Conservation (phyloP, 2,113 vertebrate species). For the Proteles cristata region DNA sequence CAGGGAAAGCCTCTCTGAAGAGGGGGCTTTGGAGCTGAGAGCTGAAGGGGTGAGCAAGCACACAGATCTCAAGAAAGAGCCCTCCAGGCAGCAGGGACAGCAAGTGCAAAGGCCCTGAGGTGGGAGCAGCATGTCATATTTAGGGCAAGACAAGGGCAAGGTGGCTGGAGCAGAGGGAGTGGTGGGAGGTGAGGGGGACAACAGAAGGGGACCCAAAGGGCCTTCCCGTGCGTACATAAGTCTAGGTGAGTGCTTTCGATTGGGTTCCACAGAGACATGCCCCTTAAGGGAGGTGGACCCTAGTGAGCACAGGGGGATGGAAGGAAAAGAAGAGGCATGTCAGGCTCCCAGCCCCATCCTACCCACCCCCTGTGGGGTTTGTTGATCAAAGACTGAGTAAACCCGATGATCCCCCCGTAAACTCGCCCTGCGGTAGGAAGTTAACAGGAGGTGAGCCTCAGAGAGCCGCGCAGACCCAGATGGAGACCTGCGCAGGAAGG, state of each 20-base stretch:
- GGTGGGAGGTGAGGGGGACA: fast-evolving
- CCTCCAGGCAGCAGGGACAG: fast-evolving
- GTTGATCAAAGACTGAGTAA: not conserved
- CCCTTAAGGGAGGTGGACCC: not conserved
- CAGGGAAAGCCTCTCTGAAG: not conserved
- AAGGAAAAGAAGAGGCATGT: not conserved
- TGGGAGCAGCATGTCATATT: no score
- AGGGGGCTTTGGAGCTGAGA: not conserved
- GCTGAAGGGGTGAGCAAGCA: not conserved
- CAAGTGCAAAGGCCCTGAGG: not conserved
- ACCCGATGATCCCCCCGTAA: not conserved
- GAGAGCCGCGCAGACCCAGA: not conserved
- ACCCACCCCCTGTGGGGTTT: not conserved
- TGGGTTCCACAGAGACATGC: not conserved
- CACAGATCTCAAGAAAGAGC: not conserved
- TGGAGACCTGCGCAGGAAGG: not conserved
- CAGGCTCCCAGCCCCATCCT: not conserved
- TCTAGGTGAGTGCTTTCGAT: not conserved
- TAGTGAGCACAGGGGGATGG: no score
- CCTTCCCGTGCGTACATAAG: not conserved
- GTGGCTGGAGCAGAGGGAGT: not conserved
- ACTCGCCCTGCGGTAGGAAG: not conserved
- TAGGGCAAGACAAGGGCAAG: not conserved
- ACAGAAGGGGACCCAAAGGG: not conserved
- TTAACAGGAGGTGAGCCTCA: not conserved